A percentile compares a stretch with the other conserved stretches of the same genome.
Evolutionary conservation across 2,888 invertebrate species (phyloP).

Genomic region (Helleia helle): DNA sequence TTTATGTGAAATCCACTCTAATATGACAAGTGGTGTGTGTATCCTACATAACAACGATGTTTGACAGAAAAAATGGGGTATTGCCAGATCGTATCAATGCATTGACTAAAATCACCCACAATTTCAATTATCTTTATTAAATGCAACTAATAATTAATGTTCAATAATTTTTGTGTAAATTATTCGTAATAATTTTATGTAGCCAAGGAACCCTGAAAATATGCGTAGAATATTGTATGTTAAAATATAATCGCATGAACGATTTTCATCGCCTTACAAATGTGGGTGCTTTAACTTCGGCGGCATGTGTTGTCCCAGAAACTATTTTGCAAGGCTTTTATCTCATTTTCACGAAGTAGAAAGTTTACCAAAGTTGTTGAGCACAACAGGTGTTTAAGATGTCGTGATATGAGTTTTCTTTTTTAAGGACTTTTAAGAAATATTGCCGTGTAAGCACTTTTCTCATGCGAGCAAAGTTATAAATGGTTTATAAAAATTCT

Average conservation of each 20-base stretch:
- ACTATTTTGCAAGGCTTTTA: slow-evolving; percentile 70
- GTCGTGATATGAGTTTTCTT: slow-evolving; percentile 43
- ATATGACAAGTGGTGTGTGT: no score
- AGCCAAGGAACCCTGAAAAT: no score
- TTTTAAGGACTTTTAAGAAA: slow-evolving; percentile 30
- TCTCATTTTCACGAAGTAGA: slow-evolving; percentile 65
- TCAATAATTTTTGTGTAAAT: no score
- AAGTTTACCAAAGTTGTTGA: slow-evolving; percentile 58
- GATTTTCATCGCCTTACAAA: slow-evolving; percentile 35
- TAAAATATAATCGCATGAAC: slow-evolving; percentile 17
- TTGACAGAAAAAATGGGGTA: no score
- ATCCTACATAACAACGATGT: no score
- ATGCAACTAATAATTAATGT: no score
- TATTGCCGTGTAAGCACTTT: slow-evolving; percentile 11
- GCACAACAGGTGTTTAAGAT: slow-evolving; percentile 66
- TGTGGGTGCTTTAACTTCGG: slow-evolving; percentile 49
- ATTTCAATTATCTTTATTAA: no score
- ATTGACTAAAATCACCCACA: no score
- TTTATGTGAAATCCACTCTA: no score
- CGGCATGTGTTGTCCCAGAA: slow-evolving; percentile 64
- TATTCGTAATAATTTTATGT: no score
- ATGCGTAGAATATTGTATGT: not conserved
- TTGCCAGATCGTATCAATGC: no score
- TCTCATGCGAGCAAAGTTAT: not conserved
- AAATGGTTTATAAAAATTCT: not conserved